phyloP scores from a whole-genome alignment of 2,113 vertebrate genomes.

The Grantiella picta region DNA sequence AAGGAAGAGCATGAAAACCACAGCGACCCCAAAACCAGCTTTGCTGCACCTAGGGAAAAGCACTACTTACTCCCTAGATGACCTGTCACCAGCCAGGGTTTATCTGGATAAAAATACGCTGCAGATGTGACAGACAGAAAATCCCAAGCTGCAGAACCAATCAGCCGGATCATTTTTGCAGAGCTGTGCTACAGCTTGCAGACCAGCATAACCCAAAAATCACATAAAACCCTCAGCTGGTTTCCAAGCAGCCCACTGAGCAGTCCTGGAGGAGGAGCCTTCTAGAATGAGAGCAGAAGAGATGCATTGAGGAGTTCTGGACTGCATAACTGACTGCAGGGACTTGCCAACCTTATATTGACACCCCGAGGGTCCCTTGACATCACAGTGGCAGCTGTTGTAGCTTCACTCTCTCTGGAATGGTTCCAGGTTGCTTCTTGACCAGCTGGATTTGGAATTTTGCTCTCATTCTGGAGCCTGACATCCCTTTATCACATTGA shows the following conservation, averaged over 20 bases:
- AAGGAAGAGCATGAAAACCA: not conserved
- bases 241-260: not conserved
- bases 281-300: not conserved
- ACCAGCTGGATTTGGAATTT: not conserved
- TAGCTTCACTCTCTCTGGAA: not conserved
- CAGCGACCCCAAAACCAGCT: not conserved
- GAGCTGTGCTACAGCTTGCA: not conserved
- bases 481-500: not conserved
- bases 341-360: accelerated
- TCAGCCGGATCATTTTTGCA: not conserved
- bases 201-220: not conserved
- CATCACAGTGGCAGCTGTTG: not conserved
- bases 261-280: not conserved
- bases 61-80: not conserved
- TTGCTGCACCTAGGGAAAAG: not conserved
- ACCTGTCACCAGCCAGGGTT: not conserved
- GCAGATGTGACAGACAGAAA: not conserved
- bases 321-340: accelerated
- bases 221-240: not conserved
- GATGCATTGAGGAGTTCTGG: not conserved
- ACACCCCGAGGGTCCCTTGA: accelerated
- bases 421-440: not conserved
- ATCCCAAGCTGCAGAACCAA: accelerated
- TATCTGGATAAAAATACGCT: not conserved
- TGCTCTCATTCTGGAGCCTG: not conserved